Conservation (phyloP, 2,797 vertebrate genomes). For the Squalus acanthias region DNA sequence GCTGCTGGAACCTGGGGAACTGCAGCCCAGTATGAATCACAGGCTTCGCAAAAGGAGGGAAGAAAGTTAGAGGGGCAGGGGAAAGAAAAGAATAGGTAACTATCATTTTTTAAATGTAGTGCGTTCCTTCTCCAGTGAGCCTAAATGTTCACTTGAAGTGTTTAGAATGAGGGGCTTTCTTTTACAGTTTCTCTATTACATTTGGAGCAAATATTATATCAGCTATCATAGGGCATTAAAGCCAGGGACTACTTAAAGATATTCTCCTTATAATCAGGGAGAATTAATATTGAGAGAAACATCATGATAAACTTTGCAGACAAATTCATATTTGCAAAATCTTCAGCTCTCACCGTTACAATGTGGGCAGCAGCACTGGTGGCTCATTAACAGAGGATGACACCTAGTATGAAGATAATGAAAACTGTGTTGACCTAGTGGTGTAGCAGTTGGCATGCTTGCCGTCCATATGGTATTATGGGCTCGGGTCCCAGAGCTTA, state of each 20-base stretch:
- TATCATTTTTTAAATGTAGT: background rate
- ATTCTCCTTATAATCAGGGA: background rate
- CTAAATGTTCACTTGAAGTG: background rate
- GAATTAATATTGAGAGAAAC: background rate
- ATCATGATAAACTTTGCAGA: background rate
- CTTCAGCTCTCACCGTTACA: background rate
- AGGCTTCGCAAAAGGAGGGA: background rate
- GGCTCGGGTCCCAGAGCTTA: background rate
- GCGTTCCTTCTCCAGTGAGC: background rate
- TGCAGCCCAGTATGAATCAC: background rate
- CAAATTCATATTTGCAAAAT: background rate
- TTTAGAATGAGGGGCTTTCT: background rate
- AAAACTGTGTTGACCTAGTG: background rate
- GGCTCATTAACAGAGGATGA: background rate
- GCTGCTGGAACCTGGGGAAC: background rate
- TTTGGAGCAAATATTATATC: background rate
- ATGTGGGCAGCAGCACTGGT: background rate
- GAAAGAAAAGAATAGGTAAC: background rate
- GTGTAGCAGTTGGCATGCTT: background rate
- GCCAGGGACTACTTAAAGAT: background rate
- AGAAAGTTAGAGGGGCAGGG: background rate
- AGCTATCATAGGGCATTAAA: background rate
- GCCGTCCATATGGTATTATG: background rate
- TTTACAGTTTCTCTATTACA: background rate
- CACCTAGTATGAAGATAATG: background rate